Evolutionary conservation across 2,888 invertebrate genomes (phyloP).

Genomic region (Drosophila cyrtoloma): DNA sequence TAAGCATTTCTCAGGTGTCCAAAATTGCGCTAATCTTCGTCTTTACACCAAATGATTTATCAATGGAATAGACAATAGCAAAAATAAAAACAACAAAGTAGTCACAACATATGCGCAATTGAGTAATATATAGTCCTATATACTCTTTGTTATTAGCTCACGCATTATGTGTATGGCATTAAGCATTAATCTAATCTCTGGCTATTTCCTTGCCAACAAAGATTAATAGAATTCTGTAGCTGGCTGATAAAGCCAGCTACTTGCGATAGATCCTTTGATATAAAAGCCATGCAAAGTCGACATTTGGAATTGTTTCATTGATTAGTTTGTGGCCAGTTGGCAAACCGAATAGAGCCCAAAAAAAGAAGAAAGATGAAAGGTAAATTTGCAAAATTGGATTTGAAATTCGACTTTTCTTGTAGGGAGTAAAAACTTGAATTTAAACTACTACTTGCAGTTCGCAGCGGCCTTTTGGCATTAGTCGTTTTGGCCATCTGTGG

Average conservation of each 20-base stretch:
- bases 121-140: background rate
- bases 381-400: background rate
- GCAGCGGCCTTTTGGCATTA: slow-evolving; percentile 9
- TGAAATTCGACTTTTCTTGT: too few species aligned
- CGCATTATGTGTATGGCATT: slow-evolving; percentile 8
- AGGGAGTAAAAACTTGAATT: background rate
- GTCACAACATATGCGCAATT: slow-evolving; percentile 22
- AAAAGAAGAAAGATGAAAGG: slow-evolving; percentile 27
- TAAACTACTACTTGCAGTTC: slow-evolving; percentile 11
- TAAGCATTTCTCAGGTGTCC: background rate
- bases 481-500: slow-evolving; percentile 6
- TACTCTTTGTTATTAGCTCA: background rate
- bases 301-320: background rate
- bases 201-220: slow-evolving; percentile 29
- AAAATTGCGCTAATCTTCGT: background rate
- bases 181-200: slow-evolving; percentile 44
- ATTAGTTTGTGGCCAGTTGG: slow-evolving; percentile 27
- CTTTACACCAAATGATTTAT: slow-evolving; percentile 38
- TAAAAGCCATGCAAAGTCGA: slow-evolving; percentile 8
- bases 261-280: slow-evolving; percentile 22
- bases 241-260: slow-evolving; percentile 2
- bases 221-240: slow-evolving; percentile 20
- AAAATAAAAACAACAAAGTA: background rate
- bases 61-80: slow-evolving; percentile 19
- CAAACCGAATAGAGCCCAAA: background rate